Conservation (phyloP, 1,140 invertebrate genomes). For the Arion vulgaris region DNA sequence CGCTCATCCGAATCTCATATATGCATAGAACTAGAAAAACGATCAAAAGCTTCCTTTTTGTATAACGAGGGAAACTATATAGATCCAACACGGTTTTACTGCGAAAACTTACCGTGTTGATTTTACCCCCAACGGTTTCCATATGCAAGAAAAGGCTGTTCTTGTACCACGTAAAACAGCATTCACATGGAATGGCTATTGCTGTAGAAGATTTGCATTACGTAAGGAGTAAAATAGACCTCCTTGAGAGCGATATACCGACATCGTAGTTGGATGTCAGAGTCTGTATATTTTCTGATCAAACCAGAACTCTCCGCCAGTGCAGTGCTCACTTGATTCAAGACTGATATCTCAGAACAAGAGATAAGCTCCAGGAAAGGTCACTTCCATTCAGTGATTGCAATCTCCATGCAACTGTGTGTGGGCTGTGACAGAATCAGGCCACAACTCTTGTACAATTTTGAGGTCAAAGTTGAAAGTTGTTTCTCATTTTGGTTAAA, state of each 20-base stretch:
- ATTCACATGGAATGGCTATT: neutral
- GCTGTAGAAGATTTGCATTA: neutral
- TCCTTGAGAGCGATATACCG: neutral
- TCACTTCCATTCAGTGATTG: neutral
- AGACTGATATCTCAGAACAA: neutral
- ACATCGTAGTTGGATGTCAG: constrained; percentile 1
- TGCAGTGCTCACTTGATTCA: neutral
- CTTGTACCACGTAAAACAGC: no score
- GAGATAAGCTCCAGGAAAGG: neutral
- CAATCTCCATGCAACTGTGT: constrained; percentile 6
- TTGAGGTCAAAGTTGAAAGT: no score
- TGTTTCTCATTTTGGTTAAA: no score
- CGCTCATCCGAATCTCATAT: constrained; percentile 6
- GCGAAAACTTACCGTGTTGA: constrained; percentile 2
- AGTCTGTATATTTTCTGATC: constrained; percentile 19
- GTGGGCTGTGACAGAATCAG: no score
- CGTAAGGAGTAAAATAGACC: neutral
- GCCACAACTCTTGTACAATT: no score
- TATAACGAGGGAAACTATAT: neutral
- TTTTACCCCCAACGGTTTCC: neutral
- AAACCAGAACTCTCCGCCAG: neutral
- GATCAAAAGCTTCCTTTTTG: constrained; percentile 12
- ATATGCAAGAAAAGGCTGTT: no score
- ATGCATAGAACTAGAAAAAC: neutral
- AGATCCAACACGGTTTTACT: neutral